phyloP scores from a whole-genome alignment of 2,797 vertebrate species.

The Gadopsis marmoratus region DNA sequence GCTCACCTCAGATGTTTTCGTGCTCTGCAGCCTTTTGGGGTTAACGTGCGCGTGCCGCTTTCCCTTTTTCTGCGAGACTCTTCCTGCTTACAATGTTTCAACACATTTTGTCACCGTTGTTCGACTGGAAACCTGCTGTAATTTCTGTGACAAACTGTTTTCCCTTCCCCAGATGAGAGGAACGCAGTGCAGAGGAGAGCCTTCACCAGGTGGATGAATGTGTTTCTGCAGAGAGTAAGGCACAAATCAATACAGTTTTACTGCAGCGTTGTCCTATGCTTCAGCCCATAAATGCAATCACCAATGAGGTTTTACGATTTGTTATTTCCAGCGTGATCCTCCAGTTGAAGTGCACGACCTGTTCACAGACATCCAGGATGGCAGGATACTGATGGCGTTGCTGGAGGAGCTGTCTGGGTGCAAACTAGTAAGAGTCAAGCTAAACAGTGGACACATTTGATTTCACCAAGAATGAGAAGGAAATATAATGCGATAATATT shows the following conservation, averaged over 20 bases:
- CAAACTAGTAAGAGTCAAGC: conserved; percentile 85
- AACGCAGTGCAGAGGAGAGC: conserved; percentile 89
- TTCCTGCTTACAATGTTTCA: background rate
- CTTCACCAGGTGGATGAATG: conserved; percentile 94
- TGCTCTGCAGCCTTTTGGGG: background rate
- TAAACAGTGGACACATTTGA: background rate
- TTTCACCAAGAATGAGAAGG: background rate
- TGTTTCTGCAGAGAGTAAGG: conserved; percentile 90
- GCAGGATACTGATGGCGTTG: conserved; percentile 91
- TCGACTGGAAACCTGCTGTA: background rate
- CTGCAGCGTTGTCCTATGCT: background rate
- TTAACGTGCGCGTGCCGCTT: background rate
- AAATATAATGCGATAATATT: background rate
- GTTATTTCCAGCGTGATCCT: conserved; percentile 83
- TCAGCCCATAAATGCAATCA: background rate
- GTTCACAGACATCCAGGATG: conserved; percentile 92
- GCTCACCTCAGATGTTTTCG: background rate
- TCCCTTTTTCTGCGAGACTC: background rate
- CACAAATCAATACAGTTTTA: background rate
- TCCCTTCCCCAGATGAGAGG: conserved; percentile 81
- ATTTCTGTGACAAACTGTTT: background rate
- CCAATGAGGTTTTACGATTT: background rate
- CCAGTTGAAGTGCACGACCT: conserved; percentile 90
- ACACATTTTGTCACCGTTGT: background rate
- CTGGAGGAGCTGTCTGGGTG: conserved; percentile 92